phyloP scores from a whole-genome alignment of 2,113 vertebrate genomes.

The Oenanthe oenanthe region DNA sequence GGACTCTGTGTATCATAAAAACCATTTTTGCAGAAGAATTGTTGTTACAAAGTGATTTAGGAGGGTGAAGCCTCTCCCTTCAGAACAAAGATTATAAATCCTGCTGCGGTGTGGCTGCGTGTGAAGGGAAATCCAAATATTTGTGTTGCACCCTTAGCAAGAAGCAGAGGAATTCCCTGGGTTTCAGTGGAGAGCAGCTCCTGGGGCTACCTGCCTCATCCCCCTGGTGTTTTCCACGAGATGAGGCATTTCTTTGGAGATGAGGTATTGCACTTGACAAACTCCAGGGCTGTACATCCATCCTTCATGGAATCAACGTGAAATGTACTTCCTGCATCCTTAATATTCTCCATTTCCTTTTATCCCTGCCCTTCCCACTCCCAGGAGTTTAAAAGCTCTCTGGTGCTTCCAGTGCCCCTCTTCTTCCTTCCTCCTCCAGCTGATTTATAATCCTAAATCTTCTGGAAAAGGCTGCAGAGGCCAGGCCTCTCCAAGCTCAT shows the following conservation, averaged over 20 bases:
- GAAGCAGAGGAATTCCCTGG: not conserved
- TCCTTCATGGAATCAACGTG: conserved; percentile 64
- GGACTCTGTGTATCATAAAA: not conserved
- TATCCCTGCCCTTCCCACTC: conserved; percentile 60
- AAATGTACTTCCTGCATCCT: conserved; percentile 71
- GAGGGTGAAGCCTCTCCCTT: not conserved
- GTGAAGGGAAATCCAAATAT: not conserved
- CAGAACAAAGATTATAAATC: not conserved
- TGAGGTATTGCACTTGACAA: conserved; percentile 58
- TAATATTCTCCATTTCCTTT: conserved; percentile 56
- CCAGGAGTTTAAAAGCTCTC: conserved; percentile 60
- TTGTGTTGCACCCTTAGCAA: not conserved
- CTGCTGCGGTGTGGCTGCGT: not conserved
- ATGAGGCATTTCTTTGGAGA: not conserved
- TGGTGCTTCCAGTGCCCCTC: conserved; percentile 53
- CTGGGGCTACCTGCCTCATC: not conserved
- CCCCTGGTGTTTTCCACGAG: not conserved
- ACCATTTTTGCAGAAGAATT: not conserved
- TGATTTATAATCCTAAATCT: conserved; percentile 46
- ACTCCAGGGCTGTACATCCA: conserved; percentile 65
- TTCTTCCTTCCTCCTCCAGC: conserved; percentile 15
- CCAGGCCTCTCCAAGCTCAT: not conserved
- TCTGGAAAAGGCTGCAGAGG: not conserved
- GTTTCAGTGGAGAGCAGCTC: not conserved
- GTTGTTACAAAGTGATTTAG: not conserved